Conservation (phyloP, 2,113 vertebrate species). For the Hemibagrus wyckioides region DNA sequence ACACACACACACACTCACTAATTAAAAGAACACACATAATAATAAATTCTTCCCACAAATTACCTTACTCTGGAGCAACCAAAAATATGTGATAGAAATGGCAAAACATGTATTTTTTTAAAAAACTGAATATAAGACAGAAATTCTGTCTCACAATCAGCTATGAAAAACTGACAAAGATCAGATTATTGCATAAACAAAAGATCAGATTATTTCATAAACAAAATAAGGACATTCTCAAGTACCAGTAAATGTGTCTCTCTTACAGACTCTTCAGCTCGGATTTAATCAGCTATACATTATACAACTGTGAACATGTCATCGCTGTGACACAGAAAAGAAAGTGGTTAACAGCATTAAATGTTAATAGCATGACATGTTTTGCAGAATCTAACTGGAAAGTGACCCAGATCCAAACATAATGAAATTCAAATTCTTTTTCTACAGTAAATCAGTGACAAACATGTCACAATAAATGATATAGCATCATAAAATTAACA, state of each 20-base stretch:
- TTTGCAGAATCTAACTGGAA: not conserved
- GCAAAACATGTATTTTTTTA: not conserved
- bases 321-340: not conserved
- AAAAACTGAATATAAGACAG: not conserved
- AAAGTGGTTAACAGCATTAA: not conserved
- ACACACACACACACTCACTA: constrained; percentile 20
- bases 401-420: not conserved
- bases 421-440: not conserved
- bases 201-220: not conserved
- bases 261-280: not conserved
- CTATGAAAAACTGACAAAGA: not conserved
- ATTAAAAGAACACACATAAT: not conserved
- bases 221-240: not conserved
- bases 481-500: not conserved
- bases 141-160: not conserved
- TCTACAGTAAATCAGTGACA: not conserved
- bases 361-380: not conserved
- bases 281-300: not conserved
- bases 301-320: not conserved
- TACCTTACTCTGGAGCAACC: not conserved
- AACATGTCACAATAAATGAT: not conserved
- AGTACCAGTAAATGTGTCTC: not conserved
- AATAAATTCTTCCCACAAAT: not conserved
- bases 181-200: not conserved
- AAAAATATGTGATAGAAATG: not conserved